Evolutionary conservation across 2,113 vertebrate species (phyloP).

Genomic region (Acanthisitta chloris): DNA sequence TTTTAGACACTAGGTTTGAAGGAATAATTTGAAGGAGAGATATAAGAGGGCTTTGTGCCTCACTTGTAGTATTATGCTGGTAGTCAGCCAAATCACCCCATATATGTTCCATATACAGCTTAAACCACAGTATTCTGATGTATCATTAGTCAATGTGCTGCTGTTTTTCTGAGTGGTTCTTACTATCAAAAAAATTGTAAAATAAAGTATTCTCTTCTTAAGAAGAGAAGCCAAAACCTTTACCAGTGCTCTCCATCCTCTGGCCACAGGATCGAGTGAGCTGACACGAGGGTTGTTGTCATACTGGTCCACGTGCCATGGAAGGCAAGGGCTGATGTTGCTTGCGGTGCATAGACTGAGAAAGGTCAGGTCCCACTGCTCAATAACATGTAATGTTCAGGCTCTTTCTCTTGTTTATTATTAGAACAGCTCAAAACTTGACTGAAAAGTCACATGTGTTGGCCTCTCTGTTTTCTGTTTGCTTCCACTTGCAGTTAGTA

Average conservation of each 20-base stretch:
- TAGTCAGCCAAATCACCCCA: not conserved
- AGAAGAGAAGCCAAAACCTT: not conserved
- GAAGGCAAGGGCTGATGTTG: not conserved
- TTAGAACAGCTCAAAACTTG: not conserved
- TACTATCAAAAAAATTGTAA: not conserved
- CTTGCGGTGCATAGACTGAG: fast-evolving
- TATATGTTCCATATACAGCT: not conserved
- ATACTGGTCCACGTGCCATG: not conserved
- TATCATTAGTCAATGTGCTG: fast-evolving
- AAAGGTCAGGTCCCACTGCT: not conserved
- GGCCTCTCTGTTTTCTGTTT: not conserved
- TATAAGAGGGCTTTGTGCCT: not conserved
- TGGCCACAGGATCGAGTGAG: fast-evolving
- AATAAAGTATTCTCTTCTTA: not conserved
- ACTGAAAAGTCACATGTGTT: not conserved
- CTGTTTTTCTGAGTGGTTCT: not conserved
- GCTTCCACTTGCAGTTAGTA: fast-evolving
- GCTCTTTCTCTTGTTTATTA: not conserved
- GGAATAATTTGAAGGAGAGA: not conserved
- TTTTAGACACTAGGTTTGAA: not conserved
- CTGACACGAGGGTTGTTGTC: not conserved
- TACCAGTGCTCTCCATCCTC: not conserved
- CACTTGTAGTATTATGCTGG: not conserved
- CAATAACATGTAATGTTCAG: fast-evolving
- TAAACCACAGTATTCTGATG: not conserved